Base-by-base conservation (phyloP, 2,113 vertebrate species). In the Vidua chalybeata region DNA sequence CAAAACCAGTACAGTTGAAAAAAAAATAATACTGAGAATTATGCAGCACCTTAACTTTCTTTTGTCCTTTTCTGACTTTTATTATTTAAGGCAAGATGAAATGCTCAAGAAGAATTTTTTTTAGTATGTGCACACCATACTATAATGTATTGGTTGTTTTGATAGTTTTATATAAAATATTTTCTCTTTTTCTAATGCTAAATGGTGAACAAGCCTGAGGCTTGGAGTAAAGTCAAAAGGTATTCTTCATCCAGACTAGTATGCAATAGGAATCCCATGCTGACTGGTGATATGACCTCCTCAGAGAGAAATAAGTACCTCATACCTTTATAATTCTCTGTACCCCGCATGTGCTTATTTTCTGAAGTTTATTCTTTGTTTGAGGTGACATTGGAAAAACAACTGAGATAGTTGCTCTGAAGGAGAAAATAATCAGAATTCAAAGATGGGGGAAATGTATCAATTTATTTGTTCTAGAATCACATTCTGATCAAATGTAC, bases 201-300 rank as follows among this genome's bases (percentile, higher is more conserved):
- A 86, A 66, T 48, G 33, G 4, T 78, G 74, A 94, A 84, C 46
- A 95, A 90, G 64, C 82, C 92, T 75, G 58, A 76, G 84, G 94
- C 78, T 78, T 46, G 28, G 28, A 94, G 68, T 48, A 39, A 74
- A 94, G 91, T 89, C 69, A 68, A 92, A 96, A 92, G 69, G 51
- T 62, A 79, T 93, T 79, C 54, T 78, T 86, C 46, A 74, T 94
- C 31, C 68, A 61, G 30, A 63, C 35, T 39, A 67, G 31, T 51
- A 30, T 51, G 19, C 59, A 63, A 27, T 37, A 79, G 55, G 31
- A 94, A 90, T 95, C 77, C 91, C 59, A 49, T 35, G 76, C 6
- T 87, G 87, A 58, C 66, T 59, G 52, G 35, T 62, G 31, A 63
- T 63, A 43, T 17, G 54, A 86, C 64, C 84, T 75, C 28, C 52